phyloP scores from a whole-genome alignment of 2,888 invertebrate genomes.

The Neoaliturus tenellus region DNA sequence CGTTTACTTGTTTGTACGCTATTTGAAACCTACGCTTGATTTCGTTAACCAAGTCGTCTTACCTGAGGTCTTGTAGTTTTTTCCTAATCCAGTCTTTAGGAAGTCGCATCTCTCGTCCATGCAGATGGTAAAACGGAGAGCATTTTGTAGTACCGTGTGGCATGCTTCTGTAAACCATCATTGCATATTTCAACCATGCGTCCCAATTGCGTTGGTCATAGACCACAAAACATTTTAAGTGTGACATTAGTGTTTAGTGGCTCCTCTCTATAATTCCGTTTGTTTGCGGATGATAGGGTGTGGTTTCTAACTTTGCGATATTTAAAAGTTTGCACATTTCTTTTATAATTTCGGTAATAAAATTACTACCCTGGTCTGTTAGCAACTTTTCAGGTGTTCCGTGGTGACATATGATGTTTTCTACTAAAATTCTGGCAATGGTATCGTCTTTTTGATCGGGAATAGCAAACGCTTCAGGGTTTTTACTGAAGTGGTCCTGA shows the following conservation, averaged over 20 bases:
- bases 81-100: slow-evolving; percentile 18
- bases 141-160: slow-evolving; percentile 66
- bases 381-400: slow-evolving; percentile 70
- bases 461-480: slow-evolving; percentile 65
- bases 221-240: slow-evolving; percentile 68
- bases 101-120: slow-evolving; percentile 57
- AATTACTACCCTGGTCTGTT: slow-evolving; percentile 71
- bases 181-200: slow-evolving; percentile 66
- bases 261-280: slow-evolving; percentile 69
- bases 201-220: slow-evolving; percentile 69
- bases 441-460: slow-evolving; percentile 68
- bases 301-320: slow-evolving; percentile 54
- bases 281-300: slow-evolving; percentile 68
- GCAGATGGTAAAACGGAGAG: slow-evolving; percentile 59
- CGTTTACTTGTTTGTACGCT: not conserved
- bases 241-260: slow-evolving; percentile 68
- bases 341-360: slow-evolving; percentile 69
- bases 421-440: slow-evolving; percentile 67
- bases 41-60: slow-evolving; percentile 16
- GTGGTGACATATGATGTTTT: slow-evolving; percentile 68
- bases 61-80: slow-evolving; percentile 4
- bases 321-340: slow-evolving; percentile 59
- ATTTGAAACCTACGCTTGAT: slow-evolving; percentile 11
- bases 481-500: slow-evolving; percentile 66
- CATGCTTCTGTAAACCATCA: slow-evolving; percentile 67